These are phyloP conservation scores for Eulithis prunata DNA, from an alignment of 2,888 invertebrate genomes.

Conservation along the genomic window DNA sequence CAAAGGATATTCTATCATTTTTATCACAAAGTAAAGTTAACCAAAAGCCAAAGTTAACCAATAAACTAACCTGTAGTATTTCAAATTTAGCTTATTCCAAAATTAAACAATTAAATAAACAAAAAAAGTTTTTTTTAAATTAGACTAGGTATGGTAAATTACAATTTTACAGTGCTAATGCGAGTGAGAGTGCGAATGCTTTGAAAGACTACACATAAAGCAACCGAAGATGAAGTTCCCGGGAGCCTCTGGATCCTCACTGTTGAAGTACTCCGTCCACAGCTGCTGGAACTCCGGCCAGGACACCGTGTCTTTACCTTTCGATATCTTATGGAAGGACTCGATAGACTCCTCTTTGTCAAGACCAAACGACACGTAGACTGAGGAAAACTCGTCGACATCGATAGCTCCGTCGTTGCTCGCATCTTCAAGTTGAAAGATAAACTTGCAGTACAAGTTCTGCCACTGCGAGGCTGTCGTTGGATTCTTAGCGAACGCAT, in stretches of 20 bases:
- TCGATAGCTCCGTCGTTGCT: constrained; percentile 91
- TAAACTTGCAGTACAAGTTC: constrained; percentile 92
- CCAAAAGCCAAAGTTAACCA: too few relatives aligned
- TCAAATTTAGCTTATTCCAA: too few relatives aligned
- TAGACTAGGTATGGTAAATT: too few relatives aligned
- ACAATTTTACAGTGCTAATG: constrained; percentile 27
- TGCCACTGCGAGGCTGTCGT: constrained; percentile 91
- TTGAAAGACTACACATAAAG: constrained; percentile 49
- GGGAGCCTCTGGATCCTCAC: constrained; percentile 79
- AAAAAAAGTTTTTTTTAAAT: too few relatives aligned
- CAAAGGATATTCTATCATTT: too few relatives aligned
- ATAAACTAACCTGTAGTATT: too few relatives aligned
- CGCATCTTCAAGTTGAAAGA: constrained; percentile 94
- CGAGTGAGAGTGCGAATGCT: constrained; percentile 45
- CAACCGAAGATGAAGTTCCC: constrained; percentile 89
- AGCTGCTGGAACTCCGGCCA: constrained; percentile 90
- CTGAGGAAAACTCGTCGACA: constrained; percentile 91
- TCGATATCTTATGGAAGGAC: constrained; percentile 91
- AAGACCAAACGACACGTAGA: constrained; percentile 91
- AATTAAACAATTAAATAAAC: too few relatives aligned
- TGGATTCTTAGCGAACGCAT: constrained; percentile 87
- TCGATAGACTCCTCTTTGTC: constrained; percentile 88
- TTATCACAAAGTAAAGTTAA: too few relatives aligned
- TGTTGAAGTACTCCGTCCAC: constrained; percentile 89
- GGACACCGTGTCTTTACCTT: constrained; percentile 88